Evolutionary conservation across 2,113 vertebrate species (phyloP).

Genomic region (Takifugu bimaculatus): DNA sequence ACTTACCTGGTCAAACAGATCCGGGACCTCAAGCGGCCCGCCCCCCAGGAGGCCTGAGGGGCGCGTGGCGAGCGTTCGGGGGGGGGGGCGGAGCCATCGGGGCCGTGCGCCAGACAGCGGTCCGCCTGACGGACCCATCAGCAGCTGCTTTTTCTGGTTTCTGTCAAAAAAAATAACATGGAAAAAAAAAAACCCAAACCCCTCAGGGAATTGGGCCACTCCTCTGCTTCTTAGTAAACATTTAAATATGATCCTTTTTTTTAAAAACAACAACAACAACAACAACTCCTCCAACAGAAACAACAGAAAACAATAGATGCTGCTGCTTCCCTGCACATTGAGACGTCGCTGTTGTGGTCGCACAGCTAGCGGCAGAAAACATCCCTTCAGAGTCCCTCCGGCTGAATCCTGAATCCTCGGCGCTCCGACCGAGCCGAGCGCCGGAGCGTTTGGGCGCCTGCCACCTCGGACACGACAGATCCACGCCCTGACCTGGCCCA

Average conservation of each 20-base stretch:
- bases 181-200: slow-evolving; percentile 69
- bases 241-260: slow-evolving; percentile 62
- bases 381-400: slow-evolving; percentile 16
- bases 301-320: slow-evolving; percentile 79
- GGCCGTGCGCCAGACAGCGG: slow-evolving; percentile 37
- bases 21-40: slow-evolving; percentile 95
- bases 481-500: slow-evolving; percentile 48
- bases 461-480: slow-evolving; percentile 69
- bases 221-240: slow-evolving; percentile 85
- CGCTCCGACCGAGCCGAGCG: slow-evolving; percentile 69
- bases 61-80: neutral
- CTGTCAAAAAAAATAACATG: slow-evolving; percentile 46
- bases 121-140: slow-evolving; percentile 78
- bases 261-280: slow-evolving; percentile 5
- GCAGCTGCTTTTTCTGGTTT: slow-evolving; percentile 77
- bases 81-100: slow-evolving; percentile 38
- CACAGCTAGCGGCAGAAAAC: slow-evolving; percentile 30
- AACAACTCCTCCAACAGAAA: slow-evolving; percentile 58
- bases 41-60: slow-evolving; percentile 88
- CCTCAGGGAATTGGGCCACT: slow-evolving; percentile 81
- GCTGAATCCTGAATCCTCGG: slow-evolving; percentile 62
- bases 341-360: slow-evolving; percentile 49
- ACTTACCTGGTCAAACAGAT: slow-evolving; percentile 99
- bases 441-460: slow-evolving; percentile 73
- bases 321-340: slow-evolving; percentile 90